phyloP scores from a whole-genome alignment of 35 echinoderm and acorn worm species.

The Stichopus chloronotus region DNA sequence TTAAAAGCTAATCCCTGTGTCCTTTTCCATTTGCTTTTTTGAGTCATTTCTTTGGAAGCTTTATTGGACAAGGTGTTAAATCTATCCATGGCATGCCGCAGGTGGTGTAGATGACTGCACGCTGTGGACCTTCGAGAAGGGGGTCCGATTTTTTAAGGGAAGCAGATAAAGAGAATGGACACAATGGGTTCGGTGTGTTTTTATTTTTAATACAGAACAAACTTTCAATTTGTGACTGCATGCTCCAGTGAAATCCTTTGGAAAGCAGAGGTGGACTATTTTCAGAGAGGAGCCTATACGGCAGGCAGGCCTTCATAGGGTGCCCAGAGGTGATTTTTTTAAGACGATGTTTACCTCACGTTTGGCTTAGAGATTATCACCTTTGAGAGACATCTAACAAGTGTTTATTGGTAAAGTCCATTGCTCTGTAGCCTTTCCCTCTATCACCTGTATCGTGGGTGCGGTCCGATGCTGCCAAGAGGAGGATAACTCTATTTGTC shows the following conservation, averaged over 20 bases:
- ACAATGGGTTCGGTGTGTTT: conserved; percentile 19
- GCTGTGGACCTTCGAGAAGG: neutral
- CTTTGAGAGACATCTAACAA: neutral
- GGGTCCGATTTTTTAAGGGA: neutral
- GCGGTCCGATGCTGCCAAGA: too few relatives aligned
- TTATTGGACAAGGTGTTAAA: conserved; percentile 30
- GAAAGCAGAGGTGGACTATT: neutral
- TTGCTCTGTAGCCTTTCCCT: neutral
- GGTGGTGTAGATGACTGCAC: conserved; percentile 8
- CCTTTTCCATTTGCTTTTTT: conserved; percentile 4
- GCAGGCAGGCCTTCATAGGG: neutral
- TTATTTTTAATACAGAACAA: conserved; percentile 38
- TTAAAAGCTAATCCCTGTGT: conserved; percentile 31
- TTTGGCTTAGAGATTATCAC: conserved; percentile 33
- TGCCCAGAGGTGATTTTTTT: neutral
- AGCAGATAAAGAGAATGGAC: neutral
- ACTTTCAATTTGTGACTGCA: conserved; percentile 23
- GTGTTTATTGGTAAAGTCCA: neutral
- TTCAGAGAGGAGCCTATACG: neutral
- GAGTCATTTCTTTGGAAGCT: neutral
- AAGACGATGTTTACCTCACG: conserved; percentile 8
- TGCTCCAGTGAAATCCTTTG: neutral
- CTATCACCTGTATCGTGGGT: neutral
- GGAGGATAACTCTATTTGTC: too few relatives aligned
- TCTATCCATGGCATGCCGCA: neutral